A percentile compares a stretch with the other conserved stretches of the same genome.
Conservation (phyloP, 2,888 invertebrate species). For the Deilephila elpenor region DNA sequence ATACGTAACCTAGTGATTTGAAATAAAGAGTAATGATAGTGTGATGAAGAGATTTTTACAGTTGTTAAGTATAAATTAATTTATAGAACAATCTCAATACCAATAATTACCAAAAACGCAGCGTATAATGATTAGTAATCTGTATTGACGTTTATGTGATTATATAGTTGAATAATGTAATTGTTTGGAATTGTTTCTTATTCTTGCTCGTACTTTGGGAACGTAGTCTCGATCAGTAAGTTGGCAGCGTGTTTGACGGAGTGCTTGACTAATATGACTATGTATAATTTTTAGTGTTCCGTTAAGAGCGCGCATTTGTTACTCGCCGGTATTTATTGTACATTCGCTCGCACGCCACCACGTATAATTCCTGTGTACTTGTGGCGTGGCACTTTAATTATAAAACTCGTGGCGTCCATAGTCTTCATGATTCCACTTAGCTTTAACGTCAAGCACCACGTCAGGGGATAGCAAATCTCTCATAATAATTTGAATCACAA, state of each 20-base stretch:
- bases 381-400: slow-evolving; percentile 26
- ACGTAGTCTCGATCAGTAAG: slow-evolving; percentile 49
- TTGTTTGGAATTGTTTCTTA: slow-evolving; percentile 28
- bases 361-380: neutral
- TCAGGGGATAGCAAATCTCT: slow-evolving; percentile 50
- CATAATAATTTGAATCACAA: slow-evolving; percentile 74
- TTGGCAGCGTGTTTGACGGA: slow-evolving; percentile 63
- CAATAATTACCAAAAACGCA: slow-evolving; percentile 85
- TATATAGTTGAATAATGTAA: slow-evolving; percentile 62
- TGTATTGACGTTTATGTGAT: slow-evolving; percentile 78
- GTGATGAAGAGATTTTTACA: slow-evolving; percentile 85
- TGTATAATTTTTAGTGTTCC: slow-evolving; percentile 20
- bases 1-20: slow-evolving; percentile 84
- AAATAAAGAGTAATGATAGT: slow-evolving; percentile 81
- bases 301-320: slow-evolving; percentile 24
- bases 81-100: slow-evolving; percentile 85
- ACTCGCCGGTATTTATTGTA: slow-evolving; percentile 22
- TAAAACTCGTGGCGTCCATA: slow-evolving; percentile 49
- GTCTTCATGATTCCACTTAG: slow-evolving; percentile 37
- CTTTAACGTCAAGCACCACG: slow-evolving; percentile 58
- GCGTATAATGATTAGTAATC: slow-evolving; percentile 79
- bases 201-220: slow-evolving; percentile 53
- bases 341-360: slow-evolving; percentile 8
- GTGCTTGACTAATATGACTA: slow-evolving; percentile 28
- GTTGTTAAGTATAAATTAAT: slow-evolving; percentile 85